These are phyloP conservation scores for Meiosimyza decipiens DNA, from an alignment of 2,888 invertebrate genomes.

Conservation along the genomic window DNA sequence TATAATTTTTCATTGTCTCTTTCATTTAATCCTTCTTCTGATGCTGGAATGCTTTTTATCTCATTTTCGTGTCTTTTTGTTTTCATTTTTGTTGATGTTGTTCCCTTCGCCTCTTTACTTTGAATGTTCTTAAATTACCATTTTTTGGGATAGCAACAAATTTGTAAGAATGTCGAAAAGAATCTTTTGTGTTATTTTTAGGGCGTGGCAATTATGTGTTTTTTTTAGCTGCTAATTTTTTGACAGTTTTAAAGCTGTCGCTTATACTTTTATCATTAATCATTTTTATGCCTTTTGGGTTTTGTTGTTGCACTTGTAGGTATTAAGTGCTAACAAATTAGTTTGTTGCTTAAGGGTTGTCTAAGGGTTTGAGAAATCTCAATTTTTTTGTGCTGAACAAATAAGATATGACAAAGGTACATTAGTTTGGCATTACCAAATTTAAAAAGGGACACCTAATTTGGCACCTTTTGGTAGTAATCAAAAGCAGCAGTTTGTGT, in stretches of 20 bases:
- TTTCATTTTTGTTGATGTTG: slow-evolving; percentile 17
- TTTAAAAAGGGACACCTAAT: too few species aligned
- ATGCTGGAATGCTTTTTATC: slow-evolving; percentile 9
- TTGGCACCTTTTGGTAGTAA: too few species aligned
- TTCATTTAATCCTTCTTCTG: slow-evolving; percentile 9
- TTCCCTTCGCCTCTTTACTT: slow-evolving; percentile 32
- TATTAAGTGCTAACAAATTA: too few species aligned
- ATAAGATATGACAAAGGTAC: too few species aligned
- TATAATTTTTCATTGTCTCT: slow-evolving; percentile 32
- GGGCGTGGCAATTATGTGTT: slow-evolving; percentile 24
- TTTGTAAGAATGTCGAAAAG: too few species aligned
- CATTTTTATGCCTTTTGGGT: slow-evolving; percentile 37
- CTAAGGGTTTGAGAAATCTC: too few species aligned
- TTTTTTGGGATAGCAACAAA: too few species aligned
- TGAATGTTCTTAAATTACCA: too few species aligned
- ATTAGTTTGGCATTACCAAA: too few species aligned
- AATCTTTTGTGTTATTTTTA: slow-evolving; percentile 45
- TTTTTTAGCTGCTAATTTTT: slow-evolving; percentile 9
- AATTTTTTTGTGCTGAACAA: too few species aligned
- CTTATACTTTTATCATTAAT: slow-evolving; percentile 51
- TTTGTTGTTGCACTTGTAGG: neutral
- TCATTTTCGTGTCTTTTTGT: slow-evolving; percentile 1
- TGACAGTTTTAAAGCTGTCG: slow-evolving; percentile 22
- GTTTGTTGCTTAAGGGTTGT: too few species aligned
- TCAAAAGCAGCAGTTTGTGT: too few species aligned